A percentile compares a stretch with the other conserved stretches of the same genome.
Conservation (phyloP, 2,113 vertebrate genomes). For the Petaurus breviceps region DNA sequence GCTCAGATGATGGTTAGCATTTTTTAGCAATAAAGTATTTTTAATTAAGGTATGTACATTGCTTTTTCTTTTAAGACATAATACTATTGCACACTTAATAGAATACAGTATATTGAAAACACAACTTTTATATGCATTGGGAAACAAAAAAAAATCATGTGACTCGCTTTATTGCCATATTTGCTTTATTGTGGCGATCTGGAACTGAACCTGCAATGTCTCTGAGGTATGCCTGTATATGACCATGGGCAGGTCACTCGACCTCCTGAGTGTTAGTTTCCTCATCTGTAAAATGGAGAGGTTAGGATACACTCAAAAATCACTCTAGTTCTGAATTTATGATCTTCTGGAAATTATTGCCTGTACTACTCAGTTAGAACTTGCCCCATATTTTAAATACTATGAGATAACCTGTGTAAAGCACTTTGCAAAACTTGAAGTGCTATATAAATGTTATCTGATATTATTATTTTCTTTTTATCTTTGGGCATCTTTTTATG, state of each 20-base stretch:
- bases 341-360: background rate
- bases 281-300: background rate
- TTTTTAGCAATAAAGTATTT: background rate
- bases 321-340: background rate
- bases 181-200: background rate
- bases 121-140: background rate
- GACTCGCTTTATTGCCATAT: background rate
- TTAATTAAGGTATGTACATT: background rate
- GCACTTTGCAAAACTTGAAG: background rate
- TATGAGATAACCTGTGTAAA: background rate
- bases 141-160: background rate
- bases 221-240: background rate
- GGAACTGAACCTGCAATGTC: background rate
- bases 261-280: background rate
- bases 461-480: background rate
- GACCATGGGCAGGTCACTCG: background rate
- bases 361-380: background rate
- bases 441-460: background rate
- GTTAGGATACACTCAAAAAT: background rate
- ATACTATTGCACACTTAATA: background rate
- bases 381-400: background rate
- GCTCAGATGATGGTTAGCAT: background rate
- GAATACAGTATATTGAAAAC: background rate
- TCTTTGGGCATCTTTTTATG: background rate
- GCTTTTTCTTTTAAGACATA: background rate